phyloP scores from a whole-genome alignment of 2,113 vertebrate species.

The Aptenodytes patagonicus region DNA sequence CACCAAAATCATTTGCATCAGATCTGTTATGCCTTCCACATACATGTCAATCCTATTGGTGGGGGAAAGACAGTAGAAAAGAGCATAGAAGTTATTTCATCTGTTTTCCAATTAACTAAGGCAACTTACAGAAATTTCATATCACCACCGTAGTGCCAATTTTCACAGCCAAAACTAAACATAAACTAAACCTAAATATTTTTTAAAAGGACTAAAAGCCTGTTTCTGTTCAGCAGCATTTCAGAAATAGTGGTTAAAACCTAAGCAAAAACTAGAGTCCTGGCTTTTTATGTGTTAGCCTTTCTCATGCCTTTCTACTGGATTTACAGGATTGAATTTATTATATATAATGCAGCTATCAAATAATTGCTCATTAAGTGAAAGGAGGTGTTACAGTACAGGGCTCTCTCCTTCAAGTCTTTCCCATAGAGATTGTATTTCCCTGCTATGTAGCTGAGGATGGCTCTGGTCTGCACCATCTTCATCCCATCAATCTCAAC shows the following conservation, averaged over 20 bases:
- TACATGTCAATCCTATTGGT: constrained; percentile 85
- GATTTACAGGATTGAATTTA: not conserved
- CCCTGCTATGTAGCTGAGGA: constrained; percentile 86
- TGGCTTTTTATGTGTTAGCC: not conserved
- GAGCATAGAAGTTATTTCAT: not conserved
- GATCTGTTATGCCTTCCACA: constrained; percentile 80
- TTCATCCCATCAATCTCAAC: constrained; percentile 93
- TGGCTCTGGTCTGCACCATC: constrained; percentile 86
- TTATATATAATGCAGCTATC: not conserved
- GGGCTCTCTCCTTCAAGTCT: constrained; percentile 81
- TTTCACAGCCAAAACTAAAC: not conserved
- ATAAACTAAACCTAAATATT: not conserved
- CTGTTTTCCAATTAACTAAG: not conserved
- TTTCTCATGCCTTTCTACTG: not conserved
- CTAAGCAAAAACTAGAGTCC: not conserved
- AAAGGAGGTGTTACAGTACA: constrained; percentile 65
- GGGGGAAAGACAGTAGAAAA: not conserved
- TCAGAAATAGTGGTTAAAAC: not conserved
- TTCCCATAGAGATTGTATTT: constrained; percentile 88
- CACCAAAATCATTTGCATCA: constrained; percentile 79
- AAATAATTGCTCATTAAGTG: not conserved
- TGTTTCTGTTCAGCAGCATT: not conserved
- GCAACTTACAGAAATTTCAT: not conserved
- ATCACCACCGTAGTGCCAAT: not conserved
- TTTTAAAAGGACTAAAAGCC: not conserved